These are phyloP conservation scores for Pimpla rufipes DNA, from an alignment of 2,888 invertebrate genomes.

Conservation along the genomic window DNA sequence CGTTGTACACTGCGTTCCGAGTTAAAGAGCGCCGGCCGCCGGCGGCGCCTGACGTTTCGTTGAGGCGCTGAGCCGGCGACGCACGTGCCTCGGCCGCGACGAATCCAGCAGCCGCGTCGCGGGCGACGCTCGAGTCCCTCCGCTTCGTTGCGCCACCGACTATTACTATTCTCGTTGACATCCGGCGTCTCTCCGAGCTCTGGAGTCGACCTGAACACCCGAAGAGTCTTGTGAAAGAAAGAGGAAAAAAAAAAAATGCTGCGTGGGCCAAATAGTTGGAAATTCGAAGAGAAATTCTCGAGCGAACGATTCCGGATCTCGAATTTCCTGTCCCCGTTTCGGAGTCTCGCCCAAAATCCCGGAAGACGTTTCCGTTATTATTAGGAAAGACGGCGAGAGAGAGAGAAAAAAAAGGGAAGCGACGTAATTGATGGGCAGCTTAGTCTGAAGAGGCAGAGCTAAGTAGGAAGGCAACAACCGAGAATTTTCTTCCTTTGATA, in stretches of 20 bases:
- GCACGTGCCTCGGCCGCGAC: conserved; percentile 40
- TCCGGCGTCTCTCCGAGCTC: conserved; percentile 41
- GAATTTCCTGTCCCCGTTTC: conserved; percentile 27
- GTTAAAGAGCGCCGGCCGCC: conserved; percentile 43
- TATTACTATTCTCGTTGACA: conserved; percentile 44
- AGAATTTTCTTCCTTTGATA: neutral
- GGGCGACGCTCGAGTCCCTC: conserved; percentile 31
- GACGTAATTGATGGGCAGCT: conserved; percentile 21
- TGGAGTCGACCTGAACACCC: neutral
- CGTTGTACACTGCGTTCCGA: conserved; percentile 22
- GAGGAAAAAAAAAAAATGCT: neutral
- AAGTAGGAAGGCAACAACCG: conserved; percentile 7
- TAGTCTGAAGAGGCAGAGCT: conserved; percentile 16
- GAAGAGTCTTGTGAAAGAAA: neutral
- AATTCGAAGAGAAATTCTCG: neutral
- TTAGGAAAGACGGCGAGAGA: conserved; percentile 20
- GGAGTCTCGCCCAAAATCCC: neutral
- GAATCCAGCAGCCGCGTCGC: conserved; percentile 2
- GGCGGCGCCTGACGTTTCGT: conserved; percentile 56
- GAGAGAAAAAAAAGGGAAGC: conserved; percentile 10
- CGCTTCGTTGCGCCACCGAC: conserved; percentile 42
- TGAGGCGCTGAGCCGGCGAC: conserved; percentile 40
- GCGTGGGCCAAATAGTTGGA: conserved; percentile 1
- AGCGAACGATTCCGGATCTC: neutral
- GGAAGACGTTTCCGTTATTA: conserved; percentile 39